These are phyloP conservation scores for Lacanobia oleracea DNA, from an alignment of 2,888 invertebrate genomes.

Conservation along the genomic window DNA sequence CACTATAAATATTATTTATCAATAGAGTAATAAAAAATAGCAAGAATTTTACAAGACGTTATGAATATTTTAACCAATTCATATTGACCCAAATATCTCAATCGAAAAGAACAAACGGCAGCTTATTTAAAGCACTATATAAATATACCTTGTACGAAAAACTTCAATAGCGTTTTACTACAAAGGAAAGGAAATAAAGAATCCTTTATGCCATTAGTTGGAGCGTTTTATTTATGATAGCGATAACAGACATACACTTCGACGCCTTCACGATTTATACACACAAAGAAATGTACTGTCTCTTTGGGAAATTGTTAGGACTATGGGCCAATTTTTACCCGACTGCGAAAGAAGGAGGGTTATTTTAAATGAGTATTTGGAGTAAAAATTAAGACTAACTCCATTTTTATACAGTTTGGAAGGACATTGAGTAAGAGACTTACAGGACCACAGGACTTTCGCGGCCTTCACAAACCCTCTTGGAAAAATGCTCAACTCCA, in stretches of 20 bases:
- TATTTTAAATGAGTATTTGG: too few species aligned
- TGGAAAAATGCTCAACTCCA: too few species aligned
- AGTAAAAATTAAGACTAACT: too few species aligned
- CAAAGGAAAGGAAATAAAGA: constrained; percentile 56
- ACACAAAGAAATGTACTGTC: constrained; percentile 34
- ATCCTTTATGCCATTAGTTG: constrained; percentile 60
- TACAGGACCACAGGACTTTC: too few species aligned
- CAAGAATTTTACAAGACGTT: too few species aligned
- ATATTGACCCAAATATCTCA: not conserved
- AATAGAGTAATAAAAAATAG: too few species aligned
- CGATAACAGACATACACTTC: constrained; percentile 58
- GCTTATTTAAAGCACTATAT: constrained; percentile 7
- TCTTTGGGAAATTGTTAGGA: constrained; percentile 13
- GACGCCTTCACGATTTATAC: constrained; percentile 50
- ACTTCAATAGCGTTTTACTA: constrained; percentile 41
- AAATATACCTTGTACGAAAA: constrained; percentile 22
- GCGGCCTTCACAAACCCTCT: too few species aligned
- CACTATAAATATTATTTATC: not conserved
- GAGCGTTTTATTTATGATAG: constrained; percentile 58
- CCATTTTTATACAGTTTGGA: too few species aligned
- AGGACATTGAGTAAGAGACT: too few species aligned
- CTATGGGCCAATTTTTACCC: not conserved
- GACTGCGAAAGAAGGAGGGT: too few species aligned
- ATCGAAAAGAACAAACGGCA: not conserved
- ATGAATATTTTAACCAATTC: not conserved